Percentiles rank a stretch among this genome's conserved stretches.
These are phyloP conservation scores for Tipula helvola DNA, from an alignment of 2,888 invertebrate species.

Conservation along the genomic window DNA sequence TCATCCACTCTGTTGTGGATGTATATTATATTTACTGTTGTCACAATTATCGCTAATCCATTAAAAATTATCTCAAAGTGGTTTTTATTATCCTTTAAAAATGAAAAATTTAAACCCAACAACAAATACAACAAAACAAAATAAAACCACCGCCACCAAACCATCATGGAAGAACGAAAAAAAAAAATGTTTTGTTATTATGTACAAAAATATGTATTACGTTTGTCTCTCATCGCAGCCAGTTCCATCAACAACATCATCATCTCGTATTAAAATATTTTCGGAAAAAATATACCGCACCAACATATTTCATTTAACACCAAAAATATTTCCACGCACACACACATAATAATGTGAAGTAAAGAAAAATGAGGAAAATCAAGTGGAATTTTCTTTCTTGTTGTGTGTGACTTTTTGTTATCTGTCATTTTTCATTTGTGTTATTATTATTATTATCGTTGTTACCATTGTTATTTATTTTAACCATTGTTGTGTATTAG, in stretches of 20 bases:
- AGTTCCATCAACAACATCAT: background rate
- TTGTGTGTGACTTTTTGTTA: background rate
- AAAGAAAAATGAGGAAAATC: background rate
- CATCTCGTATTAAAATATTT: background rate
- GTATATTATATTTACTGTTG: background rate
- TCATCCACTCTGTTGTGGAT: background rate
- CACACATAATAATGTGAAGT: background rate
- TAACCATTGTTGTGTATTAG: background rate
- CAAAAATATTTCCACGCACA: background rate
- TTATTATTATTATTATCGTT: background rate
- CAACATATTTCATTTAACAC: background rate
- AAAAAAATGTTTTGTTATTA: background rate
- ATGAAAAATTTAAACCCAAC: background rate
- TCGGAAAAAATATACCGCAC: background rate
- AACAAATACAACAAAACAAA: background rate
- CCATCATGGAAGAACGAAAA: background rate
- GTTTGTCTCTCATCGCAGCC: background rate
- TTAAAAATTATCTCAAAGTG: slow-evolving; percentile 4
- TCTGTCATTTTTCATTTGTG: background rate
- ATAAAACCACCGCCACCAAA: background rate
- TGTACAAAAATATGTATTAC: background rate
- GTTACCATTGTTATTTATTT: background rate
- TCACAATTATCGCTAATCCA: background rate
- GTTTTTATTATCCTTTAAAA: background rate
- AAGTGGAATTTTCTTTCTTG: background rate